Percentiles rank a stretch among this genome's conserved stretches.
Evolutionary conservation across 2,113 vertebrate species (phyloP).

Genomic region (Tachysurus vachellii): DNA sequence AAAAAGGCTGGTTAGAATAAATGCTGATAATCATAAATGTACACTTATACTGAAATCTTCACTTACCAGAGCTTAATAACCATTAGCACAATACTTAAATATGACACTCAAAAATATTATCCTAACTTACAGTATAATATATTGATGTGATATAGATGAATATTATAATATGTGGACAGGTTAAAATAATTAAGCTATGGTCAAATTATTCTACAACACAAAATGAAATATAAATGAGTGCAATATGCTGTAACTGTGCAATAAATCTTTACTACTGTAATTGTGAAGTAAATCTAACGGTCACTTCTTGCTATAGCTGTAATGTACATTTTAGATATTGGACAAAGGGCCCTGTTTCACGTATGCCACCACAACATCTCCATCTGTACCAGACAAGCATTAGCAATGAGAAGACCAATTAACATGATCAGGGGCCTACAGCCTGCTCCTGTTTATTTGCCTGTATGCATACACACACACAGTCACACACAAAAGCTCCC

Average conservation of each 20-base stretch:
- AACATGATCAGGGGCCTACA: slow-evolving; percentile 55
- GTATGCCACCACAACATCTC: slow-evolving; percentile 36
- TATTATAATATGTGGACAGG: background rate
- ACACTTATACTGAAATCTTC: background rate
- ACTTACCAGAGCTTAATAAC: background rate
- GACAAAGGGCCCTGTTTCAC: slow-evolving; percentile 15
- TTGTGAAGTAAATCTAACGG: background rate
- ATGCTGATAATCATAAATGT: background rate
- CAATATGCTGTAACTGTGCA: background rate
- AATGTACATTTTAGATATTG: slow-evolving; percentile 1
- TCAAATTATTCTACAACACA: background rate
- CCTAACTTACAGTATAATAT: background rate
- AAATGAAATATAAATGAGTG: background rate
- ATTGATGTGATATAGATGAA: background rate
- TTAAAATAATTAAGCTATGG: background rate
- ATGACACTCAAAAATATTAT: background rate
- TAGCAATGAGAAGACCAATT: slow-evolving; percentile 51
- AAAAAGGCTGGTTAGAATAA: slow-evolving; percentile 25
- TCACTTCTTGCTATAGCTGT: background rate
- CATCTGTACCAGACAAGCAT: slow-evolving; percentile 52
- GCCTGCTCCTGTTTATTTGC: slow-evolving; percentile 45
- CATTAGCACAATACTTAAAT: background rate
- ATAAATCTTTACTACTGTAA: background rate
- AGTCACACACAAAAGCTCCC: slow-evolving; percentile 47
- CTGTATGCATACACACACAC: slow-evolving; percentile 37